Evolutionary conservation across 2,797 vertebrate genomes (phyloP), one percentile per base, ranked within the genome.

Genomic region (Melopsittacus undulatus): DNA sequence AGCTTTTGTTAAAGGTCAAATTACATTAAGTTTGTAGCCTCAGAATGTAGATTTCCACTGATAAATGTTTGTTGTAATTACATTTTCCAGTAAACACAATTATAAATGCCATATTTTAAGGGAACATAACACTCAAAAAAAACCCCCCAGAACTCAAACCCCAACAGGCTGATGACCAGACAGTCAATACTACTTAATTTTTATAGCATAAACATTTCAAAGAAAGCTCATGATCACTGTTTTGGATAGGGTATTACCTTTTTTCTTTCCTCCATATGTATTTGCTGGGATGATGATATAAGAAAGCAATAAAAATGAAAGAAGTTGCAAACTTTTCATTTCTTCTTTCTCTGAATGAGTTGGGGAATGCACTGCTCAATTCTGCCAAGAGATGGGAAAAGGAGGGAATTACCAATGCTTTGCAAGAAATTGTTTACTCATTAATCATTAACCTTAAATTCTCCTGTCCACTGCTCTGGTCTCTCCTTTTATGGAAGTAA

Each of bases 361-460:
- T 90, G 36, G 66, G 83, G 90, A 84, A 83, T 84, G 85, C 87
- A 82, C 92, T 83, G 79, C 76, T 90, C 70, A 86, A 80, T 92
- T 96, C 97, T 97, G 95, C 87, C 66, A 94, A 97, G 87, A 97
- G 94, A 97, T 67, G 70, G 81, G 36, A 68, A 91, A 86, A 64
- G 23, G 74, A 85, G 66, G 87, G 79, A 89, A 75, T 87, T 92
- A 86, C 92, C 91, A 96, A 64, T 73, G 88, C 84, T 96, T 85
- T 89, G 95, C 86, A 69, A 93, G 87, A 69, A 92, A 77, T 94
- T 93, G 94, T 82, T 78, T 76, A 57, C 54, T 54, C n/a, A 74
- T 98, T 98, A 98, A 98, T 98, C 54, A 98, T 98, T 98, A 98
- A 98, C 97, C 52, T 87, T 88, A 52, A 92, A 93, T 83, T 87